phyloP scores from a whole-genome alignment of 2,888 invertebrate species.

The Heliconius charithonia region DNA sequence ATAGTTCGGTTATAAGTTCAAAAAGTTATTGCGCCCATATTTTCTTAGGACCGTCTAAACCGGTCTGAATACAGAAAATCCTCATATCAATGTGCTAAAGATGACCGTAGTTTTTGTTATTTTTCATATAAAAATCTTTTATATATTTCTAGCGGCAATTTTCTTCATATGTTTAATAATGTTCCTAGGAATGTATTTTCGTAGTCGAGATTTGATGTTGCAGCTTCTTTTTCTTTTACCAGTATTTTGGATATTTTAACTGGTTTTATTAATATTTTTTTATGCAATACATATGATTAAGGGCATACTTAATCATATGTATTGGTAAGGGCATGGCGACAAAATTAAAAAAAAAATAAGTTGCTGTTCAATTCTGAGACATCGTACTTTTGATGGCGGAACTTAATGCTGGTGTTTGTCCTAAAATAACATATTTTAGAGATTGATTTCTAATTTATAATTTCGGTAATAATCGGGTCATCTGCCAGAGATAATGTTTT shows the following conservation, averaged over 20 bases:
- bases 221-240: neutral
- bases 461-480: no score
- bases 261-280: no score
- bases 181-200: neutral
- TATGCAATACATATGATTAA: no score
- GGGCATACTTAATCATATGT: no score
- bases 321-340: no score
- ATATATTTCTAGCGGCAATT: constrained; percentile 17
- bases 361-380: no score
- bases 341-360: no score
- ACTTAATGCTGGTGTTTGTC: no score
- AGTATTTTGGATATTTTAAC: neutral
- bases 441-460: no score
- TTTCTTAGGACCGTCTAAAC: constrained; percentile 43
- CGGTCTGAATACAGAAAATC: constrained; percentile 44
- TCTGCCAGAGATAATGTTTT: no score
- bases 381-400: no score
- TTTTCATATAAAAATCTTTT: constrained; percentile 16
- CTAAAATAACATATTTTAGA: no score
- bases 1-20: constrained; percentile 22
- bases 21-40: constrained; percentile 39
- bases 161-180: constrained; percentile 11
- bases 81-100: constrained; percentile 43
- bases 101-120: constrained; percentile 30
- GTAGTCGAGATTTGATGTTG: neutral